Conservation (phyloP, 2,888 invertebrate genomes). For the Synanthedon formicaeformis region DNA sequence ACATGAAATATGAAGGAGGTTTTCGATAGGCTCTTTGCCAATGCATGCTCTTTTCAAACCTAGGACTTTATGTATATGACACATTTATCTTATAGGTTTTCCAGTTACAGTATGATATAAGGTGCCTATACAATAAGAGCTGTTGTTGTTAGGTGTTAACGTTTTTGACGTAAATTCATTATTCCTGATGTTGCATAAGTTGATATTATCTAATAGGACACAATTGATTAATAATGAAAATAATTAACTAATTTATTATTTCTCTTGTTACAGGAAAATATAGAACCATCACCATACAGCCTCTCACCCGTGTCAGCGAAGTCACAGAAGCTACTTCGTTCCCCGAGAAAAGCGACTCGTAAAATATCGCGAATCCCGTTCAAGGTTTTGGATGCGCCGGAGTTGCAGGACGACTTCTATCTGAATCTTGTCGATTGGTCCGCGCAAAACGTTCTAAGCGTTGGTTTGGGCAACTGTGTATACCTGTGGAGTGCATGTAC, state of each 20-base stretch:
- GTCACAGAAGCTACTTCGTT: constrained; percentile 92
- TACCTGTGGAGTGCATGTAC: constrained; percentile 99
- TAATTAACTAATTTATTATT: background rate
- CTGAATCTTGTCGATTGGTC: constrained; percentile 99
- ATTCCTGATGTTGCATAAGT: too few species aligned
- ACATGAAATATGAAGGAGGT: too few species aligned
- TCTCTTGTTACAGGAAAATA: constrained; percentile 74
- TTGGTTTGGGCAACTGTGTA: constrained; percentile 97
- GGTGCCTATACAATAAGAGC: too few species aligned
- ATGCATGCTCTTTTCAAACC: too few species aligned
- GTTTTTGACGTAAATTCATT: too few species aligned
- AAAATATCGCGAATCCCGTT: constrained; percentile 99
- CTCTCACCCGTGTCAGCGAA: constrained; percentile 95
- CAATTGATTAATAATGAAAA: too few species aligned
- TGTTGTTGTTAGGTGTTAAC: too few species aligned
- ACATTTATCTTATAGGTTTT: too few species aligned
- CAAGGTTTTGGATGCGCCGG: constrained; percentile 96
- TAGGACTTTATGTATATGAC: too few species aligned
- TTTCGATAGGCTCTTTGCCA: too few species aligned
- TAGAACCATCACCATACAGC: constrained; percentile 90
- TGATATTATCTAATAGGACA: too few species aligned
- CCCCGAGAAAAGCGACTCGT: constrained; percentile 96
- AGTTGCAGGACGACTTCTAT: constrained; percentile 98
- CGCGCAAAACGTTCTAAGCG: constrained; percentile 97
- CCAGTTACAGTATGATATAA: too few species aligned